Base-by-base conservation (phyloP, 2,797 vertebrate species). In the Microctenopoma lineatum region DNA sequence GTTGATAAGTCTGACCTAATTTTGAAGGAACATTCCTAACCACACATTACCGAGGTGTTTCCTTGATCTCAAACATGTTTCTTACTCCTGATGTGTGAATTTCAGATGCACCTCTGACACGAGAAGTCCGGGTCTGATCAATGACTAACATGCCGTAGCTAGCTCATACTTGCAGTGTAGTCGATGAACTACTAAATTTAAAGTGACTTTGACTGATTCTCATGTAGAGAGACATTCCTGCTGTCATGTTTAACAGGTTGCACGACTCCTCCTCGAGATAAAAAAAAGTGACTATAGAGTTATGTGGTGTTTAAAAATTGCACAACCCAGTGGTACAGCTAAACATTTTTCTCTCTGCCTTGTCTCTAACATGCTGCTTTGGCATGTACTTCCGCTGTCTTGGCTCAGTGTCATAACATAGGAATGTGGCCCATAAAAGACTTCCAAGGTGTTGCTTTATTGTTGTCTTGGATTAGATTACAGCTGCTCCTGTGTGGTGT, bases 401-500 rank as follows among this genome's bases (percentile, higher is more conserved):
- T 8, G 0, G 36, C 50, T 32, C 59, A 1, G 13, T 70, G 83
- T 80, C 47, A 61, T 75, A 58, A 42, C 26, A 3, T 1, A 73
- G 73, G 70, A 77, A 81, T 75, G 65, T 27, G 51, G 45, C 27
- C 46, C 55, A 45, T 72, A 77, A 77, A 76, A 26, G 58, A 42
- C 47, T 69, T 59, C 14, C 21, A 65, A 66, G 66, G 64, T 81
- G 73, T 65, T 63, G 47, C 26, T 75, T 81, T 73, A 78, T 82
- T 70, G 57, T 70, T 39, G 7, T 48, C 38, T 60, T 59, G 34
- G 73, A 61, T 82, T 26, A 54, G 67, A 80, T 72, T 80, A 67
- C 70, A 71, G 68, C 81, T 66, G 67, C 71, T 62, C 14, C 59
- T 50, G 68, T 78, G n/a, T 36, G 56, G 12, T 67, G 25, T 27